Evolutionary conservation across 92 coral and sea anemone species (phyloP).

Genomic region (Porites divaricata): DNA sequence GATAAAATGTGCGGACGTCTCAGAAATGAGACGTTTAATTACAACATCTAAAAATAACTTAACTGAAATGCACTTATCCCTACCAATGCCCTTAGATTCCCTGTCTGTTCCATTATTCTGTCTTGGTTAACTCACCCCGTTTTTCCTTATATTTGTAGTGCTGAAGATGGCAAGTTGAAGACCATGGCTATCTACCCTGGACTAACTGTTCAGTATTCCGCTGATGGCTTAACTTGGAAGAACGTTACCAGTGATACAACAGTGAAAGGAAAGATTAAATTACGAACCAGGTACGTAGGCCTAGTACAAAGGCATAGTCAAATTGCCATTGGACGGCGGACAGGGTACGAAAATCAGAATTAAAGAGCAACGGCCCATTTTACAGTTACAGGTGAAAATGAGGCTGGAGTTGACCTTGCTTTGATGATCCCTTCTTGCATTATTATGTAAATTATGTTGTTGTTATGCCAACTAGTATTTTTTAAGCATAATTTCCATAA

Average conservation of each 20-base stretch:
- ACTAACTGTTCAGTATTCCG: slow-evolving; percentile 58
- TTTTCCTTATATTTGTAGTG: neutral
- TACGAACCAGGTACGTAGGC: slow-evolving; percentile 57
- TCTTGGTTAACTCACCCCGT: too few relatives aligned
- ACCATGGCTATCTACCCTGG: slow-evolving; percentile 65
- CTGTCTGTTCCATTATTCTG: neutral
- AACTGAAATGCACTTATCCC: too few relatives aligned
- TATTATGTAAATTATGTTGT: too few relatives aligned
- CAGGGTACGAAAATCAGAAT: neutral
- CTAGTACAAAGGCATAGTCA: neutral
- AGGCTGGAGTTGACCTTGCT: too few relatives aligned
- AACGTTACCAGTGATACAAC: slow-evolving; percentile 41
- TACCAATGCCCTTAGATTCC: too few relatives aligned
- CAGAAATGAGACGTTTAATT: too few relatives aligned
- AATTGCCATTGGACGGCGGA: neutral
- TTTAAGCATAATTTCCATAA: too few relatives aligned
- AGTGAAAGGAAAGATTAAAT: slow-evolving; percentile 33
- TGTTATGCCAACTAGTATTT: too few relatives aligned
- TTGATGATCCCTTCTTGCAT: too few relatives aligned
- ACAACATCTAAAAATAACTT: too few relatives aligned
- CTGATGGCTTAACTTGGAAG: slow-evolving; percentile 64
- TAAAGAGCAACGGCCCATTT: neutral
- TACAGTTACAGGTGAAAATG: too few relatives aligned
- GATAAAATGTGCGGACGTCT: too few relatives aligned
- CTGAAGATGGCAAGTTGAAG: slow-evolving; percentile 17